These are phyloP conservation scores for Diorhabda sublineata DNA, from an alignment of 1,140 invertebrate species.

Conservation along the genomic window DNA sequence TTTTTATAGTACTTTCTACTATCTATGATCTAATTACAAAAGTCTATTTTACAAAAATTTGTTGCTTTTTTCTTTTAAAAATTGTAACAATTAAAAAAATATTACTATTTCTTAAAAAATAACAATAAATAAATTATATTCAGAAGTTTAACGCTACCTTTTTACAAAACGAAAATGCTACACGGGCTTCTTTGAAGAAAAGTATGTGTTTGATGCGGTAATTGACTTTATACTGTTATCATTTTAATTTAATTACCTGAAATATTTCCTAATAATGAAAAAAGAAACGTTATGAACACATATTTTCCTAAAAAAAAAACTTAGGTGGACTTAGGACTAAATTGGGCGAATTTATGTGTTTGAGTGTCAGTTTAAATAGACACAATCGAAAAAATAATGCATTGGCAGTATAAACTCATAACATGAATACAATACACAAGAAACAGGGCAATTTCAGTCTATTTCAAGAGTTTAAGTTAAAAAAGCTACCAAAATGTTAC, in stretches of 20 bases:
- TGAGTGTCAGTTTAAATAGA: no score
- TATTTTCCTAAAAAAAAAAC: background rate
- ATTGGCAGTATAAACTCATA: no score
- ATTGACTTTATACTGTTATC: background rate
- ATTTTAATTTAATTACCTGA: constrained; percentile 3
- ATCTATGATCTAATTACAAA: constrained; percentile 17
- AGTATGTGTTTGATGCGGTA: background rate
- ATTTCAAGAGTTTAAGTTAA: no score
- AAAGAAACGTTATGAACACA: background rate
- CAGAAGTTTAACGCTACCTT: constrained; percentile 17
- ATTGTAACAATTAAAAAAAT: constrained; percentile 17
- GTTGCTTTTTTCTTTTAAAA: background rate
- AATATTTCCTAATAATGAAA: background rate
- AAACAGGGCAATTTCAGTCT: no score
- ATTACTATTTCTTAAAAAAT: constrained; percentile 21
- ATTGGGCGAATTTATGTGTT: no score
- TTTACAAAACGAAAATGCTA: constrained; percentile 13
- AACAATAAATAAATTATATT: constrained; percentile 24
- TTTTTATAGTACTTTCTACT: constrained; percentile 12
- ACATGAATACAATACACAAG: no score
- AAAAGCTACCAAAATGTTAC: no score
- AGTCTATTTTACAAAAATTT: constrained; percentile 18
- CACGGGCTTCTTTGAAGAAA: background rate
- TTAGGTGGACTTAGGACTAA: no score
- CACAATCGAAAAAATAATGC: no score